Evolutionary conservation across 2,113 vertebrate species (phyloP).

Genomic region (Phocoena phocoena): DNA sequence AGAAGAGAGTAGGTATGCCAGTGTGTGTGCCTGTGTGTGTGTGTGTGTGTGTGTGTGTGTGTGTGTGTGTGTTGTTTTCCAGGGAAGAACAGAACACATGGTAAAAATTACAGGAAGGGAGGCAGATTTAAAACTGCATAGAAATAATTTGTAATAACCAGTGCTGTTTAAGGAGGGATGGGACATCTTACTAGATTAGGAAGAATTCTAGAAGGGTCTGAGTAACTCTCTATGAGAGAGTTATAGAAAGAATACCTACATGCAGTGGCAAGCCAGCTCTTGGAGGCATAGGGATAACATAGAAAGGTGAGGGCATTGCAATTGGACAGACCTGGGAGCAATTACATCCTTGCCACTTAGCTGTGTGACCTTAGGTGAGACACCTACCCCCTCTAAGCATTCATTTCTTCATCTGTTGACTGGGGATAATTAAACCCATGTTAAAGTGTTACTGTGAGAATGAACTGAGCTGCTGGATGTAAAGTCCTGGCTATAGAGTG

Average conservation of each 20-base stretch:
- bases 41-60: background rate
- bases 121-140: background rate
- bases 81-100: background rate
- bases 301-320: background rate
- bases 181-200: background rate
- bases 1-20: background rate
- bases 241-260: background rate
- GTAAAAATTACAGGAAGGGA: background rate
- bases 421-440: background rate
- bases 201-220: background rate
- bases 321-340: background rate
- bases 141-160: background rate
- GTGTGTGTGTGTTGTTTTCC: background rate
- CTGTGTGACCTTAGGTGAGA: background rate
- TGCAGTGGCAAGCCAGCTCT: background rate
- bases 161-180: background rate
- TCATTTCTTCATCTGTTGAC: background rate
- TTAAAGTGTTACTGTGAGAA: background rate
- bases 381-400: too few species aligned
- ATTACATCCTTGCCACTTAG: background rate
- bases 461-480: background rate
- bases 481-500: background rate
- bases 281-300: background rate
- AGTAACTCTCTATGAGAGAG: background rate
- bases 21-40: background rate